Evolutionary conservation across 30 jellyfish, hydroid and myxozoan genomes (phyloP).

Genomic region (Turritopsis rubra): DNA sequence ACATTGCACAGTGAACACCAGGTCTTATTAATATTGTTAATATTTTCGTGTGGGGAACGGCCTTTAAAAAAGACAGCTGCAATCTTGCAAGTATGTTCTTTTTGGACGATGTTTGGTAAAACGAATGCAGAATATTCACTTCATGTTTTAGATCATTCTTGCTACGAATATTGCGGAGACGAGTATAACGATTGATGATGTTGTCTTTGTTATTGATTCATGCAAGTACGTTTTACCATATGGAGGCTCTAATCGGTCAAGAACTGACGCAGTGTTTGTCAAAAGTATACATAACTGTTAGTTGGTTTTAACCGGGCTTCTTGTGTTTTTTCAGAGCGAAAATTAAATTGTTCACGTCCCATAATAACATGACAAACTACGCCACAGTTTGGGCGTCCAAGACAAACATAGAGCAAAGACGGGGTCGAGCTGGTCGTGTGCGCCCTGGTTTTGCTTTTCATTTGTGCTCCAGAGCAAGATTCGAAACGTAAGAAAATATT

Average conservation of each 20-base stretch:
- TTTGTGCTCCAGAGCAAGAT: slow-evolving; percentile 81
- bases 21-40: no score
- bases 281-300: no score
- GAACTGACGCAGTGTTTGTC: slow-evolving; percentile 4
- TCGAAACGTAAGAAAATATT: slow-evolving; percentile 34
- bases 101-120: neutral
- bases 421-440: slow-evolving; percentile 96
- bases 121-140: no score
- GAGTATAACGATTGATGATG: slow-evolving; percentile 94
- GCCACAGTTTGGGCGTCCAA: slow-evolving; percentile 95
- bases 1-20: no score
- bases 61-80: no score
- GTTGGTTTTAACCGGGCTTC: no score
- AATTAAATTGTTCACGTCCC: slow-evolving; percentile 80
- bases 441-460: slow-evolving; percentile 86
- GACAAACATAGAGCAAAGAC: slow-evolving; percentile 82
- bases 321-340: slow-evolving; percentile 80
- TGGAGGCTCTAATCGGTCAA: neutral
- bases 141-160: slow-evolving; percentile 59
- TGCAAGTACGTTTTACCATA: slow-evolving; percentile 56
- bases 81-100: neutral
- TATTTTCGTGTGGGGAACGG: no score
- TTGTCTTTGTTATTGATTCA: slow-evolving; percentile 91
- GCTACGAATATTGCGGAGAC: slow-evolving; percentile 95
- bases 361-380: slow-evolving; percentile 88